A percentile compares a stretch with the other conserved stretches of the same genome.
Conservation (phyloP, 2,113 vertebrate genomes). For the Agapornis roseicollis region DNA sequence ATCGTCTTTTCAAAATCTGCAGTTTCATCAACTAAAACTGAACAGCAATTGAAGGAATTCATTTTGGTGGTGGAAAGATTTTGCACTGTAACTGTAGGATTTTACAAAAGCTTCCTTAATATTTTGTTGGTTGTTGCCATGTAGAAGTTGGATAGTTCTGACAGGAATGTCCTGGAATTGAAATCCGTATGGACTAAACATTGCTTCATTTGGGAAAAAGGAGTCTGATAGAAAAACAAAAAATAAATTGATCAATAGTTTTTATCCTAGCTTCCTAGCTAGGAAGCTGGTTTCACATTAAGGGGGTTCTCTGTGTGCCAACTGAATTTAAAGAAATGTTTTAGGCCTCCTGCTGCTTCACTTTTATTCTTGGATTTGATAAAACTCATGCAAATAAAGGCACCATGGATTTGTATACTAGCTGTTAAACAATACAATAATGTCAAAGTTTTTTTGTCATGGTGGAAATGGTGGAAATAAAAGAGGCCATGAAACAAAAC, state of each 20-base stretch:
- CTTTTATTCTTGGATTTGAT: not conserved
- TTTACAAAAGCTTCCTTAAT: constrained; percentile 5
- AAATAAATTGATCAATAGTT: not conserved
- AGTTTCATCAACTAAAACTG: not conserved
- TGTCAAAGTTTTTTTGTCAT: not conserved
- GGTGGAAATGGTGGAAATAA: not conserved
- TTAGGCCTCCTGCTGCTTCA: not conserved
- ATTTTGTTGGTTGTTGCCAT: not conserved
- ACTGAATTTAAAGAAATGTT: not conserved
- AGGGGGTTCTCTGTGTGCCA: not conserved
- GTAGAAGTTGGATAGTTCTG: not conserved
- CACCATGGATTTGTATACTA: not conserved
- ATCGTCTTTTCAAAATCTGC: not conserved
- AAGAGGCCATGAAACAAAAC: not conserved
- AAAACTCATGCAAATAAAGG: not conserved
- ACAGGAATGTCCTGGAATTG: not conserved
- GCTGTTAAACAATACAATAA: not conserved
- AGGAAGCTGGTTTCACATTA: not conserved
- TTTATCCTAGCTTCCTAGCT: not conserved
- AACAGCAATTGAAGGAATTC: not conserved
- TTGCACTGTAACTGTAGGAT: not conserved
- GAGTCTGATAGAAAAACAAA: not conserved
- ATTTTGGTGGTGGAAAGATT: not conserved
- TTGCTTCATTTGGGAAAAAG: not conserved
- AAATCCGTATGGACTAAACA: not conserved